phyloP scores from a whole-genome alignment of 2,113 vertebrate genomes.

The Willisornis vidua region DNA sequence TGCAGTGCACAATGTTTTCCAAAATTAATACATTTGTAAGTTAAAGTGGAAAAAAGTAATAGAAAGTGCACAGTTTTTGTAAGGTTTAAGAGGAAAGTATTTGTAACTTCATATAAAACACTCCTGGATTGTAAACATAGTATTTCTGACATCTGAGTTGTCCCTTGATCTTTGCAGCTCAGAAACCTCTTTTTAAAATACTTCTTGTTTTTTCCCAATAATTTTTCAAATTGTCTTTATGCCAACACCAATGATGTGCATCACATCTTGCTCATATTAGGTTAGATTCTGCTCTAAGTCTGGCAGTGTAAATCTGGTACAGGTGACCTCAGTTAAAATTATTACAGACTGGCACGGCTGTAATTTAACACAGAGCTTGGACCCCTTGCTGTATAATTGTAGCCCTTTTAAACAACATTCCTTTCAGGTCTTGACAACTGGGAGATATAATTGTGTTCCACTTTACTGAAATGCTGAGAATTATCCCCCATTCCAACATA shows the following conservation, averaged over 20 bases:
- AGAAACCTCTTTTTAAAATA: neutral
- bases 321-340: neutral
- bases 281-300: neutral
- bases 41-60: neutral
- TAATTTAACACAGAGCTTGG: neutral
- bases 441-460: neutral
- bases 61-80: neutral
- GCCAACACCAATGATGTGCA: neutral
- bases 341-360: neutral
- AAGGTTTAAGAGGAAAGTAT: neutral
- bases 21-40: neutral
- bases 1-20: neutral
- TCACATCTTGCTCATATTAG: neutral
- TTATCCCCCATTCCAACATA: neutral
- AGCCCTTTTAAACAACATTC: neutral
- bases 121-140: neutral
- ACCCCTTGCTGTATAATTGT: neutral
- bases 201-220: neutral
- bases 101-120: neutral
- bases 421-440: neutral
- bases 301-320: neutral
- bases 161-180: neutral
- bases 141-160: neutral
- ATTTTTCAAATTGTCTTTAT: neutral
- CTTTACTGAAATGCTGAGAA: neutral